Evolutionary conservation across 1,140 invertebrate species (phyloP).

Genomic region (Drosophila parabipectinata): DNA sequence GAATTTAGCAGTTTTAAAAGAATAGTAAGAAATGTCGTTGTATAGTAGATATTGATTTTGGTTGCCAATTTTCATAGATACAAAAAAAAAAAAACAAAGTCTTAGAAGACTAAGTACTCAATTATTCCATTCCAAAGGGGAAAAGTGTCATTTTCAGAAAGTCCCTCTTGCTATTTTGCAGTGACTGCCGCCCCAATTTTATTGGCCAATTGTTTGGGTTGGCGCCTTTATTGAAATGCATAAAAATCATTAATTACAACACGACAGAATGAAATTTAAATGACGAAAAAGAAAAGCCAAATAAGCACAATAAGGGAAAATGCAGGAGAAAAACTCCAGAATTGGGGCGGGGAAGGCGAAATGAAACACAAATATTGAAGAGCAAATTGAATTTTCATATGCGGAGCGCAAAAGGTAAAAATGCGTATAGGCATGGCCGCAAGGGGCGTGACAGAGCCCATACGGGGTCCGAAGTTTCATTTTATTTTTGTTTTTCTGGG

Average conservation of each 20-base stretch:
- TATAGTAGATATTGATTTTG: too few relatives aligned
- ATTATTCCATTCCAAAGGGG: background rate
- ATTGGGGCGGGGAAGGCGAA: background rate
- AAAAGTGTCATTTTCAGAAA: background rate
- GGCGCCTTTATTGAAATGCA: conserved; percentile 67
- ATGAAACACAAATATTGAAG: conserved; percentile 71
- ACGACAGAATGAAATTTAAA: conserved; percentile 77
- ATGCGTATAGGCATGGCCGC: conserved; percentile 11
- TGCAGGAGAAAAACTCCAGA: conserved; percentile 23
- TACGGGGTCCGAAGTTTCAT: conserved; percentile 30
- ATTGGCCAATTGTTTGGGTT: conserved; percentile 36
- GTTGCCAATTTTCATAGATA: too few relatives aligned
- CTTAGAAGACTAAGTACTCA: too few relatives aligned
- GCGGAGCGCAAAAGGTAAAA: conserved; percentile 64
- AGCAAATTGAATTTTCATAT: conserved; percentile 79
- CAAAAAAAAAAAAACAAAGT: too few relatives aligned
- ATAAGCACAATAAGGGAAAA: conserved; percentile 37
- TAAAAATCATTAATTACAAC: conserved; percentile 82
- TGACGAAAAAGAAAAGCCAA: conserved; percentile 65
- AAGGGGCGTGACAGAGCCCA: conserved; percentile 8
- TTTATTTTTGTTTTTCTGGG: conserved; percentile 51
- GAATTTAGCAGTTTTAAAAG: too few relatives aligned
- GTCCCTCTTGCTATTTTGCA: background rate
- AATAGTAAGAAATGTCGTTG: too few relatives aligned
- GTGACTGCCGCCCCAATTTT: background rate